Evolutionary conservation across 2,888 invertebrate genomes (phyloP).

Genomic region (Drosophila ochracea): DNA sequence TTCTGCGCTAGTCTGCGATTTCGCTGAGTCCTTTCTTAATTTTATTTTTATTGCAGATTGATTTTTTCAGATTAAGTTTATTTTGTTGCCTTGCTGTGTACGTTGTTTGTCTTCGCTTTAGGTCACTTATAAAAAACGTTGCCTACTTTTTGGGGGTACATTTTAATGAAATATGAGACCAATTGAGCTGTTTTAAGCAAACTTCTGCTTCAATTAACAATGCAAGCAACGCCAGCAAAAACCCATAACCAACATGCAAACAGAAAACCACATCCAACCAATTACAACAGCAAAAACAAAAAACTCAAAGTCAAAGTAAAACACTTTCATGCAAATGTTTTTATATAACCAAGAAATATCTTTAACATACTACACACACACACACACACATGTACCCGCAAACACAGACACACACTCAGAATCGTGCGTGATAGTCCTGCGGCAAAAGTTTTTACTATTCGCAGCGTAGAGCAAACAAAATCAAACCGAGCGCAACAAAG

Average conservation of each 20-base stretch:
- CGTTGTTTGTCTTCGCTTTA: constrained; percentile 18
- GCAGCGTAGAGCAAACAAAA: constrained; percentile 68
- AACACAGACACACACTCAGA: constrained; percentile 17
- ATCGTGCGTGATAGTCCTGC: constrained; percentile 58
- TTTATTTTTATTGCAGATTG: constrained; percentile 79
- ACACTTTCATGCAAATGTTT: constrained; percentile 77
- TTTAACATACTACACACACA: constrained; percentile 55
- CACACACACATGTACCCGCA: constrained; percentile 8
- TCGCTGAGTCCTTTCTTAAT: constrained; percentile 66
- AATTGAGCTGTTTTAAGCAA: constrained; percentile 34
- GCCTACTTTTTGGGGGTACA: constrained; percentile 38
- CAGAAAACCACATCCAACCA: constrained; percentile 21
- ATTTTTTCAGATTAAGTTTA: constrained; percentile 74
- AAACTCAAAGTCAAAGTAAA: constrained; percentile 65
- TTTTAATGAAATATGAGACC: constrained; percentile 40
- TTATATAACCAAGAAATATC: constrained; percentile 75
- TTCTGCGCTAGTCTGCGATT: constrained; percentile 42
- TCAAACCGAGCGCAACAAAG: constrained; percentile 78
- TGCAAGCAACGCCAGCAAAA: constrained; percentile 24
- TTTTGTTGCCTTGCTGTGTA: constrained; percentile 41
- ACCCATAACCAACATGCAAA: constrained; percentile 43
- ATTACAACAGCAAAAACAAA: constrained; percentile 27
- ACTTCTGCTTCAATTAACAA: constrained; percentile 67
- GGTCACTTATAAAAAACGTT: constrained; percentile 35
- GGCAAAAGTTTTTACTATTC: constrained; percentile 68